A percentile compares a stretch with the other conserved stretches of the same genome.
Conservation (phyloP, 2,888 invertebrate species). For the Coelopa pilipes region DNA sequence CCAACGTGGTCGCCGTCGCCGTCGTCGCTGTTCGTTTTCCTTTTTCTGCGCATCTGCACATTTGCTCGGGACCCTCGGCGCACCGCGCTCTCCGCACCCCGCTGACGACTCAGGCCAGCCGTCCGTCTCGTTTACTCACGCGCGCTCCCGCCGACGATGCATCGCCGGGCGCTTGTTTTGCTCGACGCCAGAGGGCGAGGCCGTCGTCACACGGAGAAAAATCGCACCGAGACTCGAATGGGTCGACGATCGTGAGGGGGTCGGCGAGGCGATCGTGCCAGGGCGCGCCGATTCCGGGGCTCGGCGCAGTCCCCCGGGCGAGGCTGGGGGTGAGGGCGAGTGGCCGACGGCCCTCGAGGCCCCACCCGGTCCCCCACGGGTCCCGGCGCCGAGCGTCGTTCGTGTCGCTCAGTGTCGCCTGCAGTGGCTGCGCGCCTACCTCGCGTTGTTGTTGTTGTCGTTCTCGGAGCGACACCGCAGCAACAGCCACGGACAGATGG, state of each 20-base stretch:
- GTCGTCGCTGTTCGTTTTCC: background rate
- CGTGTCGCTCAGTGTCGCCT: background rate
- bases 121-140: no score
- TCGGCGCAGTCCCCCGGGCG: background rate
- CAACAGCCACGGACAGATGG: background rate
- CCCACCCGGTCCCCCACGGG: background rate
- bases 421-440: background rate
- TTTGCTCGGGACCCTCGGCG: background rate
- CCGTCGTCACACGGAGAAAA: no score
- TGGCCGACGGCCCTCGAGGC: no score
- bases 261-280: background rate
- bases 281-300: background rate
- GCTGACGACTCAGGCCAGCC: no score
- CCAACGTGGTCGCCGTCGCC: background rate
- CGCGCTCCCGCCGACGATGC: no score
- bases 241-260: no score
- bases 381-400: background rate
- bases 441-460: background rate
- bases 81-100: no score
- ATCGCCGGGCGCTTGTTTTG: no score
- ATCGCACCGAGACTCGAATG: no score
- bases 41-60: constrained; percentile 37
- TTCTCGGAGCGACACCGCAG: background rate
- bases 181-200: no score
- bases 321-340: no score